Percentiles rank a stretch among this genome's conserved stretches.
Conservation (phyloP, 1,140 invertebrate genomes). For the Cydia fagiglandana region DNA sequence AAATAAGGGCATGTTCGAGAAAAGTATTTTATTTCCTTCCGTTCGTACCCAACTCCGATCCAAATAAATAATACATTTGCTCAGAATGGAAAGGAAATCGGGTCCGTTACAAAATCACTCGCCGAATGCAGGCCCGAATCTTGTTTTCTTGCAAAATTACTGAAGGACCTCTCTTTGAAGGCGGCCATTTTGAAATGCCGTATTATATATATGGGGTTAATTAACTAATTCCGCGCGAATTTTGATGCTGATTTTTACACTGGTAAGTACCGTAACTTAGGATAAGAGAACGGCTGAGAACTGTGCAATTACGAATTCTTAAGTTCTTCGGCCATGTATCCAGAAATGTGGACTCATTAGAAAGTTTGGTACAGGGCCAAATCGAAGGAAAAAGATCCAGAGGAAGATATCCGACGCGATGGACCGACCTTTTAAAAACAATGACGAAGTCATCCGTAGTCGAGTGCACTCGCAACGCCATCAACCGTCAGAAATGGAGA, state of each 20-base stretch:
- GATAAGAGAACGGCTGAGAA: no score
- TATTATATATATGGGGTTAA: neutral
- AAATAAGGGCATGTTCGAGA: no score
- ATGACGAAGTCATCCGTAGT: no score
- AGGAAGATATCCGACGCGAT: no score
- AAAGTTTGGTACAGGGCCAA: no score
- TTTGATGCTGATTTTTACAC: neutral
- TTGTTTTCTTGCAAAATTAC: neutral
- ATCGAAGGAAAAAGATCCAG: no score
- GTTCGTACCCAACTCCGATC: neutral
- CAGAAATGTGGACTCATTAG: no score
- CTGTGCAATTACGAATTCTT: no score
- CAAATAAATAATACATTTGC: constrained; percentile 14
- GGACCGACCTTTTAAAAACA: no score
- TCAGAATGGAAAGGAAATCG: neutral
- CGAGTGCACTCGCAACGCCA: no score
- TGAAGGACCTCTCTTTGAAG: constrained; percentile 1
- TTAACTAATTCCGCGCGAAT: neutral
- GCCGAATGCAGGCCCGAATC: neutral
- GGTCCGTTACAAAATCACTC: neutral
- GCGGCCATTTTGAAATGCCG: neutral
- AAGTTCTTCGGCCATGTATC: no score
- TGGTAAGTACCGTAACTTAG: neutral
- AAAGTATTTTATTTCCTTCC: neutral
- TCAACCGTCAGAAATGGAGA: no score